A percentile compares a stretch with the other conserved stretches of the same genome.
Evolutionary conservation across 2,797 vertebrate genomes (phyloP).

Genomic region (Hephaestus fuliginosus): DNA sequence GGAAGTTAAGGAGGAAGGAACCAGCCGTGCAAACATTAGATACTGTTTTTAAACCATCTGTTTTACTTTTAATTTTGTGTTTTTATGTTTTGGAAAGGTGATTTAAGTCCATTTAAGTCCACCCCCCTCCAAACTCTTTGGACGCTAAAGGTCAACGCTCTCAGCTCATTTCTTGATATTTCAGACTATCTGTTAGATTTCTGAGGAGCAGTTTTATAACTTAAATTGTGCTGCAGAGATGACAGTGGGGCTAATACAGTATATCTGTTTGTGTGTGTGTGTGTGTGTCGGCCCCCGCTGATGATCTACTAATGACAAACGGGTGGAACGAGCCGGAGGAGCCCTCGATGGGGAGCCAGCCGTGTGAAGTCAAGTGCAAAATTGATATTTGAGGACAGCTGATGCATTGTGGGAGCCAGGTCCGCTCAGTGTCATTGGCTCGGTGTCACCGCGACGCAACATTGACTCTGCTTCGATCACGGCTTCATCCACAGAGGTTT

Average conservation of each 20-base stretch:
- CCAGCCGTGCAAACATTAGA: too few species aligned
- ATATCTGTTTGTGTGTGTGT: not conserved
- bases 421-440: conserved; percentile 65
- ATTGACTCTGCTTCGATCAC: conserved; percentile 56
- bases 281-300: conserved; percentile 53
- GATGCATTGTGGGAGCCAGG: conserved; percentile 82
- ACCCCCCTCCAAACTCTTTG: not conserved
- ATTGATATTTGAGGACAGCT: conserved; percentile 90
- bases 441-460: conserved; percentile 62
- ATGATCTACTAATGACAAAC: conserved; percentile 89
- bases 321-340: conserved; percentile 85
- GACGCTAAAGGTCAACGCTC: not conserved
- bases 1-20: too few species aligned
- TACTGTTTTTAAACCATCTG: not conserved
- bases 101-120: not conserved
- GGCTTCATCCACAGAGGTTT: conserved; percentile 50
- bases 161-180: not conserved
- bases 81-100: not conserved
- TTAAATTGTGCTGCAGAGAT: not conserved
- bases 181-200: not conserved
- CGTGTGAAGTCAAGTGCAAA: conserved; percentile 91
- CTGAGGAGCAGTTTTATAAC: not conserved
- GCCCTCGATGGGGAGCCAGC: conserved; percentile 78
- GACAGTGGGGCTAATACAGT: conserved; percentile 25
- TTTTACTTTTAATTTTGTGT: not conserved